A percentile compares a stretch with the other conserved stretches of the same genome.
phyloP scores from a whole-genome alignment of 2,113 vertebrate species.

The Numida meleagris region DNA sequence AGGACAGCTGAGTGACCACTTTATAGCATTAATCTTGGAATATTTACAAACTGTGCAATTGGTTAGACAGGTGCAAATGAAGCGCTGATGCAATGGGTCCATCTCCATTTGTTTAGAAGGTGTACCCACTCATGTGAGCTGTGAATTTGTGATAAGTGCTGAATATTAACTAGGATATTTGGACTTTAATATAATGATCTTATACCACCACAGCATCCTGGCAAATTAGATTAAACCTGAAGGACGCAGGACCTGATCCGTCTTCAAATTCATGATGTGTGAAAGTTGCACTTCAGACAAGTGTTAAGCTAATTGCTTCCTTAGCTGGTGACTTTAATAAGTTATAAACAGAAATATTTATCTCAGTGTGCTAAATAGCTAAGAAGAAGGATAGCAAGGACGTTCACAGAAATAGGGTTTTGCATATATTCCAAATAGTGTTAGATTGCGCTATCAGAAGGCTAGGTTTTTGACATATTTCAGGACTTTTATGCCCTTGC shows the following conservation, averaged over 20 bases:
- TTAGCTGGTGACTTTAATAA: conserved; percentile 67
- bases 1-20: not conserved
- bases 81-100: not conserved
- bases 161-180: conserved; percentile 31
- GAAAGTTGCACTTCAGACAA: conserved; percentile 63
- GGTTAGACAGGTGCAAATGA: not conserved
- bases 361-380: conserved; percentile 43
- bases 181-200: conserved; percentile 20
- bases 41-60: not conserved
- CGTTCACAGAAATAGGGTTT: not conserved
- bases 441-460: not conserved
- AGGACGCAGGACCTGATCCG: conserved; percentile 36
- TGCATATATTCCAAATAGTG: conserved; percentile 19
- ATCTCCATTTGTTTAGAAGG: not conserved
- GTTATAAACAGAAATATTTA: conserved; percentile 64
- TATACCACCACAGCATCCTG: not conserved
- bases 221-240: conserved; percentile 63
- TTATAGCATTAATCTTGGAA: not conserved
- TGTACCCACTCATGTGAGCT: not conserved
- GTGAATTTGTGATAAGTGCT: not conserved
- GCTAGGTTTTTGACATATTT: not conserved
- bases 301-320: conserved; percentile 70
- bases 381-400: not conserved
- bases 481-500: conserved; percentile 16
- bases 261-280: conserved; percentile 67